Evolutionary conservation across 2,797 vertebrate species (phyloP), one percentile per base, ranked within the genome.

Genomic region (Karalla daura): DNA sequence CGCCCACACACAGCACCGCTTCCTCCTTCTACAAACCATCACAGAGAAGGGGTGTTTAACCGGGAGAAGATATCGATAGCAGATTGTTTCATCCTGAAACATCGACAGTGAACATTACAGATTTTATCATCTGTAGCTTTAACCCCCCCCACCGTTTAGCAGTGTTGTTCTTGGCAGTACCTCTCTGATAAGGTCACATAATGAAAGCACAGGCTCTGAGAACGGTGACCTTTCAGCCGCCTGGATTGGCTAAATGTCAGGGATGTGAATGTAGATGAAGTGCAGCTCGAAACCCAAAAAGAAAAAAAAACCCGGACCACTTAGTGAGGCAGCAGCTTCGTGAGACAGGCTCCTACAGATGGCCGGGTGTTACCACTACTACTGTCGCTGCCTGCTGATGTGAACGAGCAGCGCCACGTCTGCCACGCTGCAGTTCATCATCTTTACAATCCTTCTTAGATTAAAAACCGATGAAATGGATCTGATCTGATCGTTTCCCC

Each of bases 331-430:
- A 49, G 35, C 11, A 13, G 35, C 63, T 61, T 14, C 17, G 23
- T 1, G 17, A 14, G 24, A 21, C 41, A 9, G 2, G 18, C 20
- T 17, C n/a, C 5, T 36, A 13, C 74, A 78, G 68, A 84, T 76
- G 71, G 67, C 20, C 4, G 52, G 0, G 45, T 28, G 69, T 78
- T 65, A 62, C 12, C 0, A 60, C 27, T 41, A 59, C 25, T 55
- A 83, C 66, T 41, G 56, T 44, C 5, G 41, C 63, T 52, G 51
- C 70, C 39, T 55, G 59, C 59, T 6, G 32, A 51, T 47, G 56
- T 23, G 52, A 76, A 27, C 3, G 53, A 46, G 64, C 36, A 68
- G 49, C 47, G 24, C 45, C 44, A 13, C 32, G 61, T 68, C 37
- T 39, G 5, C 40, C 41, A n/a, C 37, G 21, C 11, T 37, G 18